Percentiles rank a stretch among this genome's conserved stretches.
Evolutionary conservation across 2,797 vertebrate genomes (phyloP).

Genomic region (Aldrovandia affinis): DNA sequence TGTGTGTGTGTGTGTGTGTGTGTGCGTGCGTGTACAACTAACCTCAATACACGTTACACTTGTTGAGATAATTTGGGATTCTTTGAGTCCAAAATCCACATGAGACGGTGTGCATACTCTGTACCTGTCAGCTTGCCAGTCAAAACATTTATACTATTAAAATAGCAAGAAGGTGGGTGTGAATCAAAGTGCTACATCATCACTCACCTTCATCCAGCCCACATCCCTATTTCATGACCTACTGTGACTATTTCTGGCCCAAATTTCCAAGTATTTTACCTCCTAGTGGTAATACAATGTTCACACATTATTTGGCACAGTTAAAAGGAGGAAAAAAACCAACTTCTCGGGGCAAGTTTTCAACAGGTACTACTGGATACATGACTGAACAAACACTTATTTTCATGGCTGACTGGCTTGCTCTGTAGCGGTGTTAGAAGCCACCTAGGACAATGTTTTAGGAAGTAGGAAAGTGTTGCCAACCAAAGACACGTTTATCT

Average conservation of each 20-base stretch:
- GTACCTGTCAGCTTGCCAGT: background rate
- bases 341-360: background rate
- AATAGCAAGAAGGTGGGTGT: background rate
- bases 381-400: background rate
- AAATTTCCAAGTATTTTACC: background rate
- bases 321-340: slow-evolving; percentile 11
- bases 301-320: background rate
- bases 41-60: background rate
- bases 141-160: background rate
- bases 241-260: background rate
- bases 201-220: background rate
- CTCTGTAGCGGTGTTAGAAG: background rate
- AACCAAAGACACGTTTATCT: too few relatives aligned
- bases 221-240: background rate
- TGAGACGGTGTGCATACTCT: background rate
- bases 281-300: background rate
- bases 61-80: background rate
- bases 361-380: background rate
- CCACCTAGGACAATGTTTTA: background rate
- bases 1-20: too few relatives aligned
- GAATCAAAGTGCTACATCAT: background rate
- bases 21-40: too few relatives aligned
- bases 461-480: too few relatives aligned
- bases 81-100: background rate
- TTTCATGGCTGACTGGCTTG: background rate